Percentiles rank a stretch among this genome's conserved stretches.
Conservation (phyloP, 2,113 vertebrate species). For the Megaceryle torquata region DNA sequence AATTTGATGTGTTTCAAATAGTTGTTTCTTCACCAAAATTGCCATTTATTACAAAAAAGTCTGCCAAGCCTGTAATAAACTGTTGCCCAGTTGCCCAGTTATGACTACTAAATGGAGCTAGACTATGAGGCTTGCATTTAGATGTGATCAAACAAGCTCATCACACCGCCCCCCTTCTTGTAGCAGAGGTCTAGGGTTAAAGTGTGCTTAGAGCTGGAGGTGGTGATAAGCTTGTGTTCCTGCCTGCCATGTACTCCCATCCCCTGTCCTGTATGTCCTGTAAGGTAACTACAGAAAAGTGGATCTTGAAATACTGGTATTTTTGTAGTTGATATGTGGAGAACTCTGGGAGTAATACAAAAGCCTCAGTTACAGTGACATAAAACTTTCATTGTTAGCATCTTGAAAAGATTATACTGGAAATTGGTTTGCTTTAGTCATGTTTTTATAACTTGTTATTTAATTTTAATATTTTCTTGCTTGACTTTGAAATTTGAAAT, state of each 20-base stretch:
- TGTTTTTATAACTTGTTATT: neutral
- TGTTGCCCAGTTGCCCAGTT: neutral
- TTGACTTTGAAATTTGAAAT: slow-evolving; percentile 14
- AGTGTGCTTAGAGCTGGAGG: neutral
- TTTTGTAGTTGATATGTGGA: neutral
- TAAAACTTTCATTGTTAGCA: slow-evolving; percentile 8
- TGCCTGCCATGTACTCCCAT: neutral
- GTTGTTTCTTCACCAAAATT: neutral
- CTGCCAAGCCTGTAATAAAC: neutral
- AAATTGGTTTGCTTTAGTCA: neutral
- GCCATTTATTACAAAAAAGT: neutral
- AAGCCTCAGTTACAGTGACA: neutral
- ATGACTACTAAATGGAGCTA: neutral
- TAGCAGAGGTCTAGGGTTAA: neutral
- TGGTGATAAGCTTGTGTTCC: neutral
- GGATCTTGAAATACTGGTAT: neutral
- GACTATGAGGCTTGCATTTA: neutral
- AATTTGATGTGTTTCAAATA: neutral
- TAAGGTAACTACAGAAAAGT: neutral
- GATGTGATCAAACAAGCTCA: neutral
- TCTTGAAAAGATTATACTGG: slow-evolving; percentile 3
- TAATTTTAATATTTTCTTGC: neutral
- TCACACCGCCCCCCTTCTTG: accelerated
- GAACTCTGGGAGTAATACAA: neutral
- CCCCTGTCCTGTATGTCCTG: neutral